Percentiles rank a stretch among this genome's conserved stretches.
Evolutionary conservation across 2,113 vertebrate genomes (phyloP).

Genomic region (Tylochromis polylepis): DNA sequence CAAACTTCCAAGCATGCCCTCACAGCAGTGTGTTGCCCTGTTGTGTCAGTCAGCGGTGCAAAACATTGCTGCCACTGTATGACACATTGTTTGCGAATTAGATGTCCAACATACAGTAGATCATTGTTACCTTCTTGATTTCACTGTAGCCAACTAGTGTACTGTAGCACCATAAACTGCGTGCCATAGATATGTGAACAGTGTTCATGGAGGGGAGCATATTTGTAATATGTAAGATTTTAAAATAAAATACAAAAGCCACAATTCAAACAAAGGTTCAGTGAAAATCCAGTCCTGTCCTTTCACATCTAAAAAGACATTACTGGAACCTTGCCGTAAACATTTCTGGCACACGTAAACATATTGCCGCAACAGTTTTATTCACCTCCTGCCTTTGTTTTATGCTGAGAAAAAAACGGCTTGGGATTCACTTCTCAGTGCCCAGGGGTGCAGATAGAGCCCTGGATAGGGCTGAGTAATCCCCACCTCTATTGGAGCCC

Average conservation of each 20-base stretch:
- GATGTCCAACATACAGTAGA: background rate
- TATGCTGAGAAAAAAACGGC: constrained; percentile 57
- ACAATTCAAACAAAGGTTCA: background rate
- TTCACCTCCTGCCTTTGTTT: constrained; percentile 49
- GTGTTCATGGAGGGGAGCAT: background rate
- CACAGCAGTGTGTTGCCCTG: constrained; percentile 24
- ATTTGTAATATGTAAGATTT: background rate
- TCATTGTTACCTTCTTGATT: background rate
- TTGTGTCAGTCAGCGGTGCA: constrained; percentile 61
- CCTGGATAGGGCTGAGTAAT: constrained; percentile 73
- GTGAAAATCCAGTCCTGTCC: background rate
- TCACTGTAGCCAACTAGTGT: background rate
- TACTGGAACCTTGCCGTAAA: constrained; percentile 8
- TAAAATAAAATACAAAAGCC: background rate
- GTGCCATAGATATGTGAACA: background rate
- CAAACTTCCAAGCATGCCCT: constrained; percentile 36
- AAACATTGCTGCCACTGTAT: constrained; percentile 38
- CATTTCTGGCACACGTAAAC: constrained; percentile 35
- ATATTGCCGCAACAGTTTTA: constrained; percentile 40
- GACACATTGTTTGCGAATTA: background rate
- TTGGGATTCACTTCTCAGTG: constrained; percentile 61
- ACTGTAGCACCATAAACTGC: background rate
- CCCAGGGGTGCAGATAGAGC: constrained; percentile 75
- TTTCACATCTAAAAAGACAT: background rate
- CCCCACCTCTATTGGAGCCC: constrained; percentile 77